These are phyloP conservation scores for Stichodactyla helianthus DNA, from an alignment of 64 coral and sea anemone species.

Conservation along the genomic window DNA sequence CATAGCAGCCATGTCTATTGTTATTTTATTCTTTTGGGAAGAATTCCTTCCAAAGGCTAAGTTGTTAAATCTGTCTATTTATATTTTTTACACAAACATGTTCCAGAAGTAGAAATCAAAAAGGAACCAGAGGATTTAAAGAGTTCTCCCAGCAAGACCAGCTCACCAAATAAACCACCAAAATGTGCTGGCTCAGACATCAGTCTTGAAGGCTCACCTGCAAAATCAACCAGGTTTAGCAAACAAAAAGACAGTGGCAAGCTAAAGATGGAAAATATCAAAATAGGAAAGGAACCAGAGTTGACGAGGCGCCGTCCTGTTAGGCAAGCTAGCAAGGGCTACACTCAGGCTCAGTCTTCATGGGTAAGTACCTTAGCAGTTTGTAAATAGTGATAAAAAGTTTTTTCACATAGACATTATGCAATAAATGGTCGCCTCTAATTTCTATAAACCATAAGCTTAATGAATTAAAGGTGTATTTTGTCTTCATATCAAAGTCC, in stretches of 20 bases:
- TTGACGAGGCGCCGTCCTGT: conserved; percentile 78
- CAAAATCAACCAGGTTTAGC: conserved; percentile 28
- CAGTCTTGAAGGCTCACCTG: conserved; percentile 1
- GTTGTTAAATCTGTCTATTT: not conserved
- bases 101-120: conserved; percentile 6
- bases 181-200: not conserved
- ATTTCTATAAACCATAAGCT: too few relatives aligned
- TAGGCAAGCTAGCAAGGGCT: conserved; percentile 68
- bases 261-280: conserved; percentile 67
- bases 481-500: too few relatives aligned
- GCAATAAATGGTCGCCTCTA: too few relatives aligned
- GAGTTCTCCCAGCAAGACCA: conserved; percentile 34
- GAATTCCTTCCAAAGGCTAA: too few relatives aligned
- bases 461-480: too few relatives aligned
- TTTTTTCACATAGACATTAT: too few relatives aligned
- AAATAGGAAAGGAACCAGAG: conserved; percentile 71
- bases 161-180: conserved; percentile 26
- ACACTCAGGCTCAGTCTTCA: conserved; percentile 42
- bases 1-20: too few relatives aligned
- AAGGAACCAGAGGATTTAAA: not conserved
- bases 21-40: too few relatives aligned
- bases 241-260: conserved; percentile 60
- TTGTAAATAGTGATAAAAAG: not conserved
- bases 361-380: conserved; percentile 21
- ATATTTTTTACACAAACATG: not conserved